Evolutionary conservation across 2,888 invertebrate species (phyloP).

Genomic region (Dilophus febrilis): DNA sequence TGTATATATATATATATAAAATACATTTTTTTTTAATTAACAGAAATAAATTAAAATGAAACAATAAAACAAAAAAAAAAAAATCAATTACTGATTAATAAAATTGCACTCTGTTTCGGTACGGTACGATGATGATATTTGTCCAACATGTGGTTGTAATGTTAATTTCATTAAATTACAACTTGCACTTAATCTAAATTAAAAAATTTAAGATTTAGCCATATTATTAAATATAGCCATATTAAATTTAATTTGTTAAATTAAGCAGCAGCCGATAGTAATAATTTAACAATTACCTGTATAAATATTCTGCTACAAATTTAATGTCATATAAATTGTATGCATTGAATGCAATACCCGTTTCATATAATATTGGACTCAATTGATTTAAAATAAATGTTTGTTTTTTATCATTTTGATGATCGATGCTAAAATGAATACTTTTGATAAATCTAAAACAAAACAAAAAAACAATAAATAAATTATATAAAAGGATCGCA

Average conservation of each 20-base stretch:
- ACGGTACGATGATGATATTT: constrained; percentile 20
- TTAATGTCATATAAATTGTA: constrained; percentile 26
- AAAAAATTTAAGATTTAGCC: background rate
- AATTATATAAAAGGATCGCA: constrained; percentile 1
- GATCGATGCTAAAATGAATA: constrained; percentile 25
- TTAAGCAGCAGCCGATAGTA: too few species aligned
- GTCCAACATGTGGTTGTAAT: background rate
- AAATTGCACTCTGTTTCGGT: constrained; percentile 23
- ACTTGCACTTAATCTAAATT: constrained; percentile 23
- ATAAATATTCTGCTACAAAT: constrained; percentile 24
- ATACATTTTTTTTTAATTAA: background rate
- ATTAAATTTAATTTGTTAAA: background rate
- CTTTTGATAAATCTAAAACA: constrained; percentile 26
- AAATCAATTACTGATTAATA: constrained; percentile 25
- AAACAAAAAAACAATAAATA: constrained; percentile 5
- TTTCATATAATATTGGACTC: constrained; percentile 23
- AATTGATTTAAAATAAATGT: constrained; percentile 25
- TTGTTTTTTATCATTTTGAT: constrained; percentile 25
- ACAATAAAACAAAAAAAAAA: constrained; percentile 3
- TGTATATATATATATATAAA: constrained; percentile 12
- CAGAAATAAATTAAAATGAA: background rate
- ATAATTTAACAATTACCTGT: constrained; percentile 19
- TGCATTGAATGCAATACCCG: constrained; percentile 25
- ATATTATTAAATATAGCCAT: background rate
- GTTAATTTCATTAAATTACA: constrained; percentile 23